Conservation (phyloP, 2,113 vertebrate genomes). For the Gavialis gangeticus region DNA sequence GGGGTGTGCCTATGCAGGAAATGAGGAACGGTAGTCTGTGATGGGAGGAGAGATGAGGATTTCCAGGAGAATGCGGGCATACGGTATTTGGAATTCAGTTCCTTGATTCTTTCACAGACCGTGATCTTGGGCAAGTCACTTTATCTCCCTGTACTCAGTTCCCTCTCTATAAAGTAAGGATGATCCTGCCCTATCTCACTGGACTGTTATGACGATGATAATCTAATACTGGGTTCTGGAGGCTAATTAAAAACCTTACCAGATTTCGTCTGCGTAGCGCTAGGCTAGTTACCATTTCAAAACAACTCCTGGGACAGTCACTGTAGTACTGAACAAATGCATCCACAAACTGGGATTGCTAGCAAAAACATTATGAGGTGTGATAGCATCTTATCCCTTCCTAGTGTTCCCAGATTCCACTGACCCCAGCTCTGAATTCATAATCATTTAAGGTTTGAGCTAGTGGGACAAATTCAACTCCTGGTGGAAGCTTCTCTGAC, state of each 20-base stretch:
- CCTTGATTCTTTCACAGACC: not conserved
- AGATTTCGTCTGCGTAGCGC: too few species aligned
- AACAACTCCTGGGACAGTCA: not conserved
- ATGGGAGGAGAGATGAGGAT: too few species aligned
- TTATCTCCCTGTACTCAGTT: not conserved
- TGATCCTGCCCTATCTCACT: not conserved
- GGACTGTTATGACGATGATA: too few species aligned
- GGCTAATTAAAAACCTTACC: not conserved
- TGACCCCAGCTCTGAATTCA: not conserved
- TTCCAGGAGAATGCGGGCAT: too few species aligned
- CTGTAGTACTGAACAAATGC: not conserved
- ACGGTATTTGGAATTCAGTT: not conserved
- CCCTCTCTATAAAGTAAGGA: not conserved
- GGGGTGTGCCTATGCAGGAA: not conserved
- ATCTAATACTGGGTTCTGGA: too few species aligned
- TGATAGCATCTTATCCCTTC: not conserved
- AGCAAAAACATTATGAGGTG: not conserved
- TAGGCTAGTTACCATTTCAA: not conserved
- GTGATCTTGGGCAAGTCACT: not conserved
- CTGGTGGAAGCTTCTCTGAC: not conserved
- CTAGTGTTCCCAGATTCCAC: not conserved
- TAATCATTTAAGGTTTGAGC: not conserved
- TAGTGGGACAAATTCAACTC: not conserved
- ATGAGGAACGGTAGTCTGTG: not conserved
- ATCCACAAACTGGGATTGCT: not conserved